These are phyloP conservation scores for Acanthacorydalis orientalis DNA, from an alignment of 2,888 invertebrate species.

Conservation along the genomic window DNA sequence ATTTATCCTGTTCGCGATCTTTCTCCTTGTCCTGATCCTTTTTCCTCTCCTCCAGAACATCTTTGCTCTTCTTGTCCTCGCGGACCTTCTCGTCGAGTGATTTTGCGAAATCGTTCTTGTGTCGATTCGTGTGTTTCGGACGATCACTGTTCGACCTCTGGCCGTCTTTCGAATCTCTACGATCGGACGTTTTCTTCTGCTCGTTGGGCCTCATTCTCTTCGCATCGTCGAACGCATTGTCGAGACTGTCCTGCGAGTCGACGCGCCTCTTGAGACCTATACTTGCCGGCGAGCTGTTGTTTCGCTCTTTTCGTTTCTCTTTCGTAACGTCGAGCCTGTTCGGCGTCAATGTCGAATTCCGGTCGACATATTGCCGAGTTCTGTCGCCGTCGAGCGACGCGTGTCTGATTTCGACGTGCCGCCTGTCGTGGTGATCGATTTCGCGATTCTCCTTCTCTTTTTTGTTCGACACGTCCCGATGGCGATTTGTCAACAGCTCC, in stretches of 20 bases:
- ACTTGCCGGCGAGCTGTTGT: conserved; percentile 43
- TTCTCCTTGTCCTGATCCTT: conserved; percentile 15
- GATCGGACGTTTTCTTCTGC: conserved; percentile 34
- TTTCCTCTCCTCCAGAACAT: conserved; percentile 21
- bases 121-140: conserved; percentile 34
- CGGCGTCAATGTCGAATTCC: conserved; percentile 16
- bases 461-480: conserved; percentile 23
- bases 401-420: conserved; percentile 25
- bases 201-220: conserved; percentile 43
- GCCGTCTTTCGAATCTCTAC: conserved; percentile 56
- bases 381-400: conserved; percentile 31
- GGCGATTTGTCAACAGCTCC: conserved; percentile 16
- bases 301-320: conserved; percentile 38
- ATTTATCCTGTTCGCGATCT: conserved; percentile 19
- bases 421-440: conserved; percentile 34
- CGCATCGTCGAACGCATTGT: conserved; percentile 36
- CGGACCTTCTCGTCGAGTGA: conserved; percentile 25
- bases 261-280: conserved; percentile 56
- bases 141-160: conserved; percentile 20
- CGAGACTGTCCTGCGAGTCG: conserved; percentile 56
- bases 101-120: conserved; percentile 39
- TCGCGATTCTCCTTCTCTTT: conserved; percentile 28
- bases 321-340: neutral
- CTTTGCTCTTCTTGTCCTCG: conserved; percentile 9
- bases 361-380: conserved; percentile 16